These are phyloP conservation scores for Spermophilus dauricus DNA, from an alignment of 2,113 vertebrate species.

Conservation along the genomic window DNA sequence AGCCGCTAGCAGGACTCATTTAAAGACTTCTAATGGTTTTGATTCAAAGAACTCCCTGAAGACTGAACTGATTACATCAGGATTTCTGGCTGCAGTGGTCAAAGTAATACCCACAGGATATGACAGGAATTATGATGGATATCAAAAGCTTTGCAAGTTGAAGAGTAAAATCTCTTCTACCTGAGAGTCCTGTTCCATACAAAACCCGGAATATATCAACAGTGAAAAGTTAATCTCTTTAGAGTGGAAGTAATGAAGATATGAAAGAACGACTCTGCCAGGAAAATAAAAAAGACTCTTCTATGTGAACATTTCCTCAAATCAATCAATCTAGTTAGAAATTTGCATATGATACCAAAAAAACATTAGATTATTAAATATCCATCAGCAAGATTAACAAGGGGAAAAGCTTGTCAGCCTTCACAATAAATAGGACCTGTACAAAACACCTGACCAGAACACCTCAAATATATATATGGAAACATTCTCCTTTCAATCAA, in stretches of 20 bases:
- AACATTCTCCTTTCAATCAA: background rate
- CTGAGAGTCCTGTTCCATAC: conserved; percentile 60
- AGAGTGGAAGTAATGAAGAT: conserved; percentile 65
- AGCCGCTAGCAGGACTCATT: background rate
- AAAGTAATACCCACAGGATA: conserved; percentile 72
- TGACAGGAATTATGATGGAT: conserved; percentile 76
- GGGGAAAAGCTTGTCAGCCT: background rate
- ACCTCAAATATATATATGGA: background rate
- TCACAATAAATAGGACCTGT: background rate
- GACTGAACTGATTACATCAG: conserved; percentile 69
- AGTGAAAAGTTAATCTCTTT: conserved; percentile 72
- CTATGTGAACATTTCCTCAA: background rate
- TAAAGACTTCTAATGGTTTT: conserved; percentile 65
- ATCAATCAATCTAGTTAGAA: conserved; percentile 4
- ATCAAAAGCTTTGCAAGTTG: conserved; percentile 37
- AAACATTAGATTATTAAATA: conserved; percentile 42
- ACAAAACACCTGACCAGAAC: too few species aligned
- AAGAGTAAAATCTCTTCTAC: conserved; percentile 76
- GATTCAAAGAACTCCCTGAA: conserved; percentile 69
- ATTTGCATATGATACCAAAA: conserved; percentile 41
- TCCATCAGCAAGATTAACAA: background rate
- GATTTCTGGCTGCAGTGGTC: conserved; percentile 68
- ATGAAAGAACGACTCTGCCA: background rate
- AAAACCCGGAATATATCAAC: conserved; percentile 64
- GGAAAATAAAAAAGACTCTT: conserved; percentile 20